Percentiles rank a stretch among this genome's conserved stretches.
These are phyloP conservation scores for Heterohyrax brucei DNA, from an alignment of 2,797 vertebrate genomes.

Conservation along the genomic window DNA sequence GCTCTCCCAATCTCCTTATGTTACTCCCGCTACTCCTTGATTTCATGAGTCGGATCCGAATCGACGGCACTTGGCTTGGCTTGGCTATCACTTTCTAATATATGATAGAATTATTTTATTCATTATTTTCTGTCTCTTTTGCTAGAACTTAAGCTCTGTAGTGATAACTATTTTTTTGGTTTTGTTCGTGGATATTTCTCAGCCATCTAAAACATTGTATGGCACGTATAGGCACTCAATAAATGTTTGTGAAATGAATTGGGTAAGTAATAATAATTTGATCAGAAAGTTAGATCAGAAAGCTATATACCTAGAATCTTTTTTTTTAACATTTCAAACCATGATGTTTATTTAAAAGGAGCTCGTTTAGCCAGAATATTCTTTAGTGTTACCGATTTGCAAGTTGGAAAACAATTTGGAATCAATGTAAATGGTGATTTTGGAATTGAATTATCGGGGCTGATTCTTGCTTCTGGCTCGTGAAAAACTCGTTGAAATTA, in stretches of 20 bases:
- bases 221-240: neutral
- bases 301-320: neutral
- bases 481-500: neutral
- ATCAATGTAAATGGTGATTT: neutral
- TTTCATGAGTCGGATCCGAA: too few relatives aligned
- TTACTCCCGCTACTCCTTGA: neutral
- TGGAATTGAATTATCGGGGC: neutral
- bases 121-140: neutral
- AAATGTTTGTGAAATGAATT: neutral
- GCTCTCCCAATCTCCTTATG: neutral
- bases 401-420: constrained; percentile 24
- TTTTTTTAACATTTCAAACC: neutral
- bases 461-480: neutral
- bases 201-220: neutral
- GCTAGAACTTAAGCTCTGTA: neutral
- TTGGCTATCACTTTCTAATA: neutral
- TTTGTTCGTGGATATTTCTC: neutral
- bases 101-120: neutral
- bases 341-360: constrained; percentile 23
- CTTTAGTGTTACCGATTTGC: neutral
- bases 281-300: constrained; percentile 13
- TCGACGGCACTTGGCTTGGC: neutral
- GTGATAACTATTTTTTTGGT: neutral
- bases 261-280: neutral
- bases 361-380: neutral